Conservation (phyloP, 1,140 invertebrate genomes). For the Monomorium pharaonis region DNA sequence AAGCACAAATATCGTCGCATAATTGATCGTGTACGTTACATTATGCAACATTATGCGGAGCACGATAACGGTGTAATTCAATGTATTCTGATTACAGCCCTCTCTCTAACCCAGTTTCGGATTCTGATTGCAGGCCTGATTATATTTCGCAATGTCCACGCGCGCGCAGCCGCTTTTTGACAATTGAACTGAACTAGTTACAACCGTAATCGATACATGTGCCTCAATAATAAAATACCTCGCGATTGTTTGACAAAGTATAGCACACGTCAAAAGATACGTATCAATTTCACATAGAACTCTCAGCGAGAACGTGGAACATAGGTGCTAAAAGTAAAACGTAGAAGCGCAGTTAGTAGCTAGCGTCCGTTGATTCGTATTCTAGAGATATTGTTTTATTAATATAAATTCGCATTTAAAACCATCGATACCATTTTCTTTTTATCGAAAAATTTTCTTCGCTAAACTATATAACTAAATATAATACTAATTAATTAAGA, state of each 20-base stretch:
- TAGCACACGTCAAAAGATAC: background rate
- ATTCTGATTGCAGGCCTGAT: conserved; percentile 32
- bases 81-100: conserved; percentile 67
- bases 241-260: background rate
- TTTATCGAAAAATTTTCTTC: background rate
- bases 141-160: conserved; percentile 26
- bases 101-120: conserved; percentile 64
- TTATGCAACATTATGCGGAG: conserved; percentile 70
- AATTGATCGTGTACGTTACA: conserved; percentile 68
- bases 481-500: background rate
- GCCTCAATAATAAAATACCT: conserved; percentile 32
- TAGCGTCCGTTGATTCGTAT: background rate
- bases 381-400: background rate
- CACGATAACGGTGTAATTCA: conserved; percentile 71
- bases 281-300: background rate
- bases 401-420: background rate
- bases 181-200: conserved; percentile 37
- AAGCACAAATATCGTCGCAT: conserved; percentile 70
- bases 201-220: conserved; percentile 7
- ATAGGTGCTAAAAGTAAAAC: background rate
- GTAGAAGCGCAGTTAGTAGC: background rate
- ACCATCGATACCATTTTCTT: background rate
- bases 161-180: conserved; percentile 31
- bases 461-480: background rate
- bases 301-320: background rate